Base-by-base conservation (phyloP, 1,140 invertebrate species). In the Heliothis virescens region DNA sequence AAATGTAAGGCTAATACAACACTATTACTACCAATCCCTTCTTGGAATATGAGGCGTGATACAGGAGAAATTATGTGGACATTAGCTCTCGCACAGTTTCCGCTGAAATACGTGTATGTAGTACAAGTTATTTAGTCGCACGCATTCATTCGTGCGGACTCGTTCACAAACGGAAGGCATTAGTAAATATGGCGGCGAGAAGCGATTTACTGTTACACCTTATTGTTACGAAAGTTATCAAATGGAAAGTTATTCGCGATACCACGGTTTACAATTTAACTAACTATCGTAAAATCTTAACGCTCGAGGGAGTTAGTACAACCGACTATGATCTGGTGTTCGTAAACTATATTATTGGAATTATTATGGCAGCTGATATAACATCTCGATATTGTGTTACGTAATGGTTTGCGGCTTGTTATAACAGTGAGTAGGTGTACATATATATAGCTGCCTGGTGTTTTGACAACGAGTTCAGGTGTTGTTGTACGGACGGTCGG, bases 221-320 rank as follows among this genome's bases (percentile, higher is more conserved):
- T 79, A 75, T 82, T 57, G 80, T 83, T 83, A 83, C 79, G 82
- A 81, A 86, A 85, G 73, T 78, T 83, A 83, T 41, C 34, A 41
- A 41, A 85, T 82, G 76, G 85, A 83, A 86, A 85, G 79, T 83
- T 80, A 82, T 74, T 63, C 59, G 29, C 65, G 55, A 71, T 79
- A 79, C 48, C 41, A 50, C 57, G 48, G 62, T 53, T 41, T 21
- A 67, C 78, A 75, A 41, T 81, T 82, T 63, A 60, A 55, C 57
- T n/a, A 47, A 77, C 67, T 81, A 81, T 82, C 83, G 80, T 34
- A 63, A 81, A 78, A 84, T 84, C 78, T 84, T 74, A 75, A 74
- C 78, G 78, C 53, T 80, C 59, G 78, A 52, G 12, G 63, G 72
- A 77, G 12, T 50, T 41, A 60, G 76, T 62, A 65, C 79, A 76